Percentiles rank a stretch among this genome's conserved stretches.
These are phyloP conservation scores for Platyscapa corneri DNA, from an alignment of 1,140 invertebrate species.

Conservation along the genomic window DNA sequence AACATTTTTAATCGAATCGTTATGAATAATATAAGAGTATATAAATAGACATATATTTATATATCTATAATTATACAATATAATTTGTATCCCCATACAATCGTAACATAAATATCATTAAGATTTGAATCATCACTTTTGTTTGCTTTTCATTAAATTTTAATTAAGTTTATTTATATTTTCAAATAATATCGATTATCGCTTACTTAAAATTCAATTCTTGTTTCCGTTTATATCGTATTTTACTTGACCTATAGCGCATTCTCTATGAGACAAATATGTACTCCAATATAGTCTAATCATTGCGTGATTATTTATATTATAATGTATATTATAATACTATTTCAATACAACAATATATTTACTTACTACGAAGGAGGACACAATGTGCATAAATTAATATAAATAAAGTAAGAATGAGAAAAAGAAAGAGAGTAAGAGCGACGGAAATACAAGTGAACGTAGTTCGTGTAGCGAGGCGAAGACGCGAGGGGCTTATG, in stretches of 20 bases:
- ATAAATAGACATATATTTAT: too few relatives aligned
- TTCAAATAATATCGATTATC: background rate
- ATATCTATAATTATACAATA: too few relatives aligned
- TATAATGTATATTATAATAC: conserved; percentile 24
- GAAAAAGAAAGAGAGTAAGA: background rate
- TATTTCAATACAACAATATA: conserved; percentile 28
- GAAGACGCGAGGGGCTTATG: background rate
- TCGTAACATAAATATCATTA: background rate
- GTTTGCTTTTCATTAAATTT: conserved; percentile 1
- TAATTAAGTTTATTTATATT: conserved; percentile 26
- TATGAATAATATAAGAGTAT: too few relatives aligned
- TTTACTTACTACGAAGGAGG: background rate
- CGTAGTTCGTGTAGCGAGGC: background rate
- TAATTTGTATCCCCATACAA: too few relatives aligned
- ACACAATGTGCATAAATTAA: background rate
- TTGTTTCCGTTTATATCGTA: background rate
- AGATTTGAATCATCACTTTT: conserved; percentile 11
- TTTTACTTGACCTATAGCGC: background rate
- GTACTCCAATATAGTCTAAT: background rate
- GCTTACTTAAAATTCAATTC: background rate
- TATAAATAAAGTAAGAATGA: background rate
- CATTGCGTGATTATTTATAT: background rate
- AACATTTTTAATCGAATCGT: too few relatives aligned
- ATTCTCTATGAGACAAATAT: background rate
- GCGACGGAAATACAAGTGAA: background rate